Evolutionary conservation across 2,888 invertebrate species (phyloP), one percentile per base, ranked within the genome.

Genomic region (Ophion ellenae): DNA sequence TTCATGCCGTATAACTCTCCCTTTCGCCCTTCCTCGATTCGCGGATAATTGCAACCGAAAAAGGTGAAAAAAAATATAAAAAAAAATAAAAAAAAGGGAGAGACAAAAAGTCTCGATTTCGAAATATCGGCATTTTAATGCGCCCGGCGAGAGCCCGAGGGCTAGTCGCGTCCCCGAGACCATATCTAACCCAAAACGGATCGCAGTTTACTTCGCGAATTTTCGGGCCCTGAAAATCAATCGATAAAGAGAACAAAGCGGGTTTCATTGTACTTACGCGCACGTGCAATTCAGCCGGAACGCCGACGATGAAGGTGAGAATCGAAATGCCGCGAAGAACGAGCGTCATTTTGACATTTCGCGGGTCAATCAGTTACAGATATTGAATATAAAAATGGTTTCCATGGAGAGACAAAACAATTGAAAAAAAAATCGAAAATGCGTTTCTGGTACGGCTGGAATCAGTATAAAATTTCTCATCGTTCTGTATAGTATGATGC

Each of bases 61-160:
- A 86, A 87, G 20, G 36, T 64, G 87, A 90, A 91, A 92, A 87
- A 87, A 47, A 53, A 45, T 11, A 24, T 24, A 24, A 47, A 47
- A 9, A 47, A 9, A 47, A 14, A 11, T 47, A 40, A 74, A 91
- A 91, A 92, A 83, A 86, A 64, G 45, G 45, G 32, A 45, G 20
- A 36, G 28, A 32, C 11, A 45, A 67, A 91, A 90, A 90, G 89
- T 88, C 90, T 90, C 89, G 91, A 92, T 92, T 92, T 91, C 91
- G 90, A 92, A 92, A 92, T 91, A 92, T 91, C 90, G 91, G 90
- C 87, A 89, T 91, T 90, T 91, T 90, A 90, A 91, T 90, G 88
- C 89, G 76, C 85, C 80, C 61, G 81, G 84, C 84, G 85, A 81
- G 82, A 79, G 79, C 79, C 70, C 66, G 80, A 75, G 86, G 83